Percentiles rank a stretch among this genome's conserved stretches.
phyloP scores from a whole-genome alignment of 1,140 invertebrate genomes.

The Trinorchestia longiramus region DNA sequence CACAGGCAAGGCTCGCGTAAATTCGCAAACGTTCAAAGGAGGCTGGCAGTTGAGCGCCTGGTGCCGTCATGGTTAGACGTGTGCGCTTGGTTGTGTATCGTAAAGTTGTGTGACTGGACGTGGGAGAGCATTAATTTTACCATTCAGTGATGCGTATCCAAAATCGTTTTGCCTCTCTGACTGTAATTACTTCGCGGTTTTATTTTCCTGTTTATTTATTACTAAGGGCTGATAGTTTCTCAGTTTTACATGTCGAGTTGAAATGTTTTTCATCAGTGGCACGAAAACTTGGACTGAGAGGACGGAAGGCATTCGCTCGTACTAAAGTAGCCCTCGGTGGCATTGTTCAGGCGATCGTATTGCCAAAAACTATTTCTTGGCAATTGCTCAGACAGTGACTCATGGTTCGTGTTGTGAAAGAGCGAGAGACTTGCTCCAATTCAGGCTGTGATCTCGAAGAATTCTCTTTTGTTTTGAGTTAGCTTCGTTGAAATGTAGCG shows the following conservation, averaged over 20 bases:
- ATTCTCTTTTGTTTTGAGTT: background rate
- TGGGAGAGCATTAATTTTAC: background rate
- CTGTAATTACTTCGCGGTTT: background rate
- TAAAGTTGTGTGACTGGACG: background rate
- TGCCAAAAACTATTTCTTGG: conserved; percentile 19
- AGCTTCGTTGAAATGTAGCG: background rate
- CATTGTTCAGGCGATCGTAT: conserved; percentile 33
- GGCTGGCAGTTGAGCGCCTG: background rate
- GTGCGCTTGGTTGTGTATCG: background rate
- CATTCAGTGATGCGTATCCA: background rate
- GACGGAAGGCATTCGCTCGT: background rate
- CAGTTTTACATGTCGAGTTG: background rate
- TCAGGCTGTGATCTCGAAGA: background rate
- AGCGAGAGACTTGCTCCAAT: background rate
- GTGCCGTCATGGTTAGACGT: background rate
- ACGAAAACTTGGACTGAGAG: background rate
- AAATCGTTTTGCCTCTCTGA: background rate
- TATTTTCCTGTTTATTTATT: background rate
- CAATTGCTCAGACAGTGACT: conserved; percentile 4
- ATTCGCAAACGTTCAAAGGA: background rate
- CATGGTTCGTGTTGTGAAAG: background rate
- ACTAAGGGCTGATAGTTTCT: background rate
- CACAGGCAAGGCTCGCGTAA: background rate
- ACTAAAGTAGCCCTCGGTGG: background rate
- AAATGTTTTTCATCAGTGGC: background rate